Evolutionary conservation across 2,113 vertebrate species (phyloP), one percentile per base, ranked within the genome.

Genomic region (Marcusenius ussheri): DNA sequence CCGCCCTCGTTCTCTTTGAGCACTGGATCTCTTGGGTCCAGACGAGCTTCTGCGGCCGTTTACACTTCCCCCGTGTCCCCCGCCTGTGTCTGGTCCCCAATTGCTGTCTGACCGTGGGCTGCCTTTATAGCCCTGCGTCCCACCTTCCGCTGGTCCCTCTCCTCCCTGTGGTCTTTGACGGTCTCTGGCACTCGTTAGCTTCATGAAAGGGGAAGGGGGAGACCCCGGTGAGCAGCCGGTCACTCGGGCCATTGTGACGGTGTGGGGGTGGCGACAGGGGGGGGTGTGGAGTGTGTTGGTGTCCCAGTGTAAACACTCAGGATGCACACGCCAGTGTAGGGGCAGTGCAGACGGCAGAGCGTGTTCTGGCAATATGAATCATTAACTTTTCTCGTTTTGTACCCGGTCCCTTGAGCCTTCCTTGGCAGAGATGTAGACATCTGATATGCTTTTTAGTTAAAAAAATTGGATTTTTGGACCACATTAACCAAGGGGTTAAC

Each of bases 271-370:
- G 21, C 56, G 2, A 8, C 5, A 3, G 35, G 7, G 27, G 5
- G 49, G 39, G 4, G 77, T 27, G 74, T 45, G 92, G 90, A 92
- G 92, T 92, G 89, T 27, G 89, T 93, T 91, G 92, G 91, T 90
- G 87, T 92, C 94, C 93, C 95, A 94, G 93, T 93, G 92, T 93
- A 92, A 91, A 92, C 93, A 87, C 47, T 21, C 42, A 91, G 89
- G 92, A 77, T 89, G 90, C 84, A 85, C 88, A 89, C 87, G 45
- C 87, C 51, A 50, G 51, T 45, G 47, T 46, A 13, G 27, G 13
- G 27, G 74, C 35, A 80, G 15, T 46, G 39, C 17, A 83, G 80
- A 11, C 2, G 5, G 24, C 83, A 86, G 47, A 49, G 13, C 9
- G 19, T 27, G 24, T 31, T 47, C n/a, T 86, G 83, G 3, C n/a